Base-by-base conservation (phyloP, 2,113 vertebrate genomes). In the Austrofundulus limnaeus region DNA sequence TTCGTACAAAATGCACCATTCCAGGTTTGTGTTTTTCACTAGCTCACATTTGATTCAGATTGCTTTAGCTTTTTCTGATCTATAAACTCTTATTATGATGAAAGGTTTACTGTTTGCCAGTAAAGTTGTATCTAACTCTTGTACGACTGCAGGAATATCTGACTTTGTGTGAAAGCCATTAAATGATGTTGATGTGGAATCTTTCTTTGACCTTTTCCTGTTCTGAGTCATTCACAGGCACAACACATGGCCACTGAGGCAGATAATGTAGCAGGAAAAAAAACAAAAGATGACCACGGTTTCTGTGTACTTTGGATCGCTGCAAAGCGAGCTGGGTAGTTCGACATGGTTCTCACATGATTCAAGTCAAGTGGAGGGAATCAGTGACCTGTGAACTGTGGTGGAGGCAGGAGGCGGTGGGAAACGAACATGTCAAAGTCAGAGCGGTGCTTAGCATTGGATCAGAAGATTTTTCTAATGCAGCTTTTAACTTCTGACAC, bases 31-130 rank as follows among this genome's bases (percentile, higher is more conserved):
- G 66, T 86, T 71, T 55, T 38, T 49, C 70, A 57, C 89, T 74
- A 85, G 81, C 63, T 87, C 80, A 81, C 69, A 64, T 72, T 85
- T 67, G 76, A 80, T 85, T 75, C 72, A 86, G 77, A 75, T 7
- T 28, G 25, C 25, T 28, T 28, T 3, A 28, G 7, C 25, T 28
- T n/a, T n/a, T n/a, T 28, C 25, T 28, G 25, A 28, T 28, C n/a
- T n/a, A n/a, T n/a, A n/a, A n/a, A n/a, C n/a, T n/a, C n/a, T n/a
- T n/a, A n/a, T n/a, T n/a, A n/a, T n/a, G n/a, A n/a, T n/a, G n/a
- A n/a, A n/a, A n/a, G n/a, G n/a, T n/a, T n/a, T n/a, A 9, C 31
- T 34, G 10, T 34, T 34, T 34, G 31, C 31, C 31, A 10, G 10
- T 8, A 10, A 34, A 10, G 31, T 34, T 34, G 1, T 2, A 9